A percentile compares a stretch with the other conserved stretches of the same genome.
These are phyloP conservation scores for Melieria crassipennis DNA, from an alignment of 2,888 invertebrate genomes.

Conservation along the genomic window DNA sequence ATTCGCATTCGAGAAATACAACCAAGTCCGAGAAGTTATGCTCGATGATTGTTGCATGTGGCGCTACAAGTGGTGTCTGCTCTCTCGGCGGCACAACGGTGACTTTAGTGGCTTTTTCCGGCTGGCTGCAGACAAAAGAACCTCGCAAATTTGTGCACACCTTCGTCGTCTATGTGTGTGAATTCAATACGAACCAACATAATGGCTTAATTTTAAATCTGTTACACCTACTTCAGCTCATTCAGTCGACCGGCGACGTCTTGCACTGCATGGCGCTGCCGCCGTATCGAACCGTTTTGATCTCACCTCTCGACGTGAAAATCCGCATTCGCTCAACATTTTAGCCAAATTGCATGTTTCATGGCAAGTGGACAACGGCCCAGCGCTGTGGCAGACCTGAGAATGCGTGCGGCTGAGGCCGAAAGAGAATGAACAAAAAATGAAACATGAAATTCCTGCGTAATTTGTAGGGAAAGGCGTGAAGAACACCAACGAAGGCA, in stretches of 20 bases:
- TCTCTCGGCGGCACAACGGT: no score
- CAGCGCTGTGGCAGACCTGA: slow-evolving; percentile 1
- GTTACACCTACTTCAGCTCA: slow-evolving; percentile 31
- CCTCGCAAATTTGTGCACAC: no score
- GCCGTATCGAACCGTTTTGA: slow-evolving; percentile 26
- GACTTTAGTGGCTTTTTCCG: no score
- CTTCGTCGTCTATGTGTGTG: no score
- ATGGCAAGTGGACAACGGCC: slow-evolving; percentile 33
- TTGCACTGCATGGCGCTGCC: slow-evolving; percentile 4
- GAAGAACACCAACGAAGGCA: slow-evolving; percentile 68
- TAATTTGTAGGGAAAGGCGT: slow-evolving; percentile 67
- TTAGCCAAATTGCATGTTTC: slow-evolving; percentile 61
- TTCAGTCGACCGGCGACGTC: background rate
- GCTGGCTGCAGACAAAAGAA: no score
- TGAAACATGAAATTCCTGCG: slow-evolving; percentile 65
- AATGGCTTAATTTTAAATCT: slow-evolving; percentile 59
- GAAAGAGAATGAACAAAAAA: slow-evolving; percentile 26
- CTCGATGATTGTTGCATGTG: slow-evolving; percentile 44
- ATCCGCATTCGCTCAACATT: slow-evolving; percentile 41
- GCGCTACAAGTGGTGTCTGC: slow-evolving; percentile 57
- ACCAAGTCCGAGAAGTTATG: background rate
- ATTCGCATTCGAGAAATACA: no score
- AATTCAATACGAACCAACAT: slow-evolving; percentile 35
- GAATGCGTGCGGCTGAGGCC: slow-evolving; percentile 11
- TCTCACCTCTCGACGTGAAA: slow-evolving; percentile 18